Evolutionary conservation across 2,888 invertebrate species (phyloP).

Genomic region (Serripes groenlandicus): DNA sequence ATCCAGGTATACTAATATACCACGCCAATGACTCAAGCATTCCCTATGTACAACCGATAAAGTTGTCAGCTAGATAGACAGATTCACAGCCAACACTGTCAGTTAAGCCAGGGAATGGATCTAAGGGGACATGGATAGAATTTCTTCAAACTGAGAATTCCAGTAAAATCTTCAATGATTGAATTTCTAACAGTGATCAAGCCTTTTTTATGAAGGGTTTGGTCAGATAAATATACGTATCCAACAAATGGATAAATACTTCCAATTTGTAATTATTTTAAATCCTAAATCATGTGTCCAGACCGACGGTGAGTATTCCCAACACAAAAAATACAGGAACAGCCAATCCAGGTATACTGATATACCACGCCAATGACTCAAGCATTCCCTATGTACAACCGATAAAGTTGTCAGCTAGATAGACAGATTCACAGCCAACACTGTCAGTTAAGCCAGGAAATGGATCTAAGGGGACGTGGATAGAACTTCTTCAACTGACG

Average conservation of each 20-base stretch:
- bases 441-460: slow-evolving; percentile 32
- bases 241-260: too few relatives aligned
- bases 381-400: slow-evolving; percentile 31
- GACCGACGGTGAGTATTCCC: too few relatives aligned
- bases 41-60: slow-evolving; percentile 11
- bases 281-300: too few relatives aligned
- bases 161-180: too few relatives aligned
- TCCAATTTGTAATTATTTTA: too few relatives aligned
- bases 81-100: background rate
- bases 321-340: too few relatives aligned
- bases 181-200: too few relatives aligned
- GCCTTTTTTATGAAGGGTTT: too few relatives aligned
- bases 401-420: slow-evolving; percentile 9
- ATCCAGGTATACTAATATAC: slow-evolving; percentile 65
- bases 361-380: slow-evolving; percentile 69
- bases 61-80: slow-evolving; percentile 7
- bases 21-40: slow-evolving; percentile 69
- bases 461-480: slow-evolving; percentile 61
- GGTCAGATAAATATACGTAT: too few relatives aligned
- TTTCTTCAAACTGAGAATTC: too few relatives aligned
- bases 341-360: slow-evolving; percentile 61
- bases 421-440: slow-evolving; percentile 4
- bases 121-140: slow-evolving; percentile 58
- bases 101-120: slow-evolving; percentile 52
- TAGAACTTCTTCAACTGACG: too few relatives aligned